Percentiles rank a stretch among this genome's conserved stretches.
These are phyloP conservation scores for Erannis defoliaria DNA, from an alignment of 2,888 invertebrate species.

Conservation along the genomic window DNA sequence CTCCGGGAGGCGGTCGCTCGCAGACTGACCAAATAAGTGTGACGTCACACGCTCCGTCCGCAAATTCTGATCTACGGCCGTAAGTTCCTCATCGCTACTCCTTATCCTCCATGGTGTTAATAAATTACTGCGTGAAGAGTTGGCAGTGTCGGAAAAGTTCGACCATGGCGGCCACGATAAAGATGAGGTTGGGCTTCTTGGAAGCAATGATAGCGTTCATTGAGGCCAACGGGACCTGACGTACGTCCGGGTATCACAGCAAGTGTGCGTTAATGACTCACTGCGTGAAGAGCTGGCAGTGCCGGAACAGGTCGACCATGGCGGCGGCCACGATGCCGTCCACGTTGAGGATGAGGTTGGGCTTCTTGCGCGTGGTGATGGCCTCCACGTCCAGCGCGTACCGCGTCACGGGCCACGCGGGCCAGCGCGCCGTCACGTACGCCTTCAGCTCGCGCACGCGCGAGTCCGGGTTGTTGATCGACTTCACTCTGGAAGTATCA, in stretches of 20 bases:
- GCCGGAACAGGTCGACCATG: constrained; percentile 98
- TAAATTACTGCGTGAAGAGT: constrained; percentile 93
- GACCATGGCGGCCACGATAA: constrained; percentile 99
- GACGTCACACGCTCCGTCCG: no score
- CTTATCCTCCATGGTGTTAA: no score
- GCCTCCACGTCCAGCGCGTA: constrained; percentile 99
- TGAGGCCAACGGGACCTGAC: no score
- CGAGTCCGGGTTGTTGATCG: constrained; percentile 99
- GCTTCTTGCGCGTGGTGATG: constrained; percentile 99
- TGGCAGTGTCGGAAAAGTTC: constrained; percentile 98
- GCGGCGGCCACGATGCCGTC: constrained; percentile 99
- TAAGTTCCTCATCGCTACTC: no score
- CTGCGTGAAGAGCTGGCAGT: constrained; percentile 97
- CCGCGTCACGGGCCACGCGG: constrained; percentile 96
- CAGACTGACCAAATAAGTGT: no score
- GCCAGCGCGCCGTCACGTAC: constrained; percentile 97
- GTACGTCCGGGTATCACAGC: no score
- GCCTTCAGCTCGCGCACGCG: constrained; percentile 98
- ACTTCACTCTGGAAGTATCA: constrained; percentile 90
- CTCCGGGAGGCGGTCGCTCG: no score
- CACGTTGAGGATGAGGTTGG: constrained; percentile 99
- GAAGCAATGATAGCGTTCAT: constrained; percentile 99
- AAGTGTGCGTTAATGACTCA: constrained; percentile 62
- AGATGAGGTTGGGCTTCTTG: constrained; percentile 99
- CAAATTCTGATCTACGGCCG: no score